A percentile compares a stretch with the other conserved stretches of the same genome.
Evolutionary conservation across 2,888 invertebrate genomes (phyloP).

Genomic region (Synanthedon andrenaeformis): DNA sequence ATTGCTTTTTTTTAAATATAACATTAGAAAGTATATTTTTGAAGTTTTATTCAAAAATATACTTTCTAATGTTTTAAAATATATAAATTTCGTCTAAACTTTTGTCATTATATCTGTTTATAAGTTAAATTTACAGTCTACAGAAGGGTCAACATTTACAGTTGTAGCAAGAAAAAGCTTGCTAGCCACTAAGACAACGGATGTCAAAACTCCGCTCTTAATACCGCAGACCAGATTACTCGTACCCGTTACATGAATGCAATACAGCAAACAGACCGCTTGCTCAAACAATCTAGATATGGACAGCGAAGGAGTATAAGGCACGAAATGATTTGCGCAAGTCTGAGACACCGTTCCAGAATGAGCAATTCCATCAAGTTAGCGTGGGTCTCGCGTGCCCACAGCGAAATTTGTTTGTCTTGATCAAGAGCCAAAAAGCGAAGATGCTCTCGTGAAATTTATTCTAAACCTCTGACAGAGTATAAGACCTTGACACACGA

Average conservation of each 20-base stretch:
- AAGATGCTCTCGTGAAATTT: constrained; percentile 20
- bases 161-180: no score
- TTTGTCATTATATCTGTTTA: no score
- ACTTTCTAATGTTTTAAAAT: no score
- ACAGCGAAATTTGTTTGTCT: constrained; percentile 29
- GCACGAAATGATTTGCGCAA: neutral
- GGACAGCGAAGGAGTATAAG: neutral
- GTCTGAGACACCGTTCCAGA: neutral
- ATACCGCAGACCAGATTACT: no score
- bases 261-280: neutral
- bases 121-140: no score
- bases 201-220: no score
- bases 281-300: neutral
- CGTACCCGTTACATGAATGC: neutral
- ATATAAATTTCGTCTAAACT: no score
- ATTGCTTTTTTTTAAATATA: no score
- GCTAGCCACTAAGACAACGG: no score
- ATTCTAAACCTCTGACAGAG: constrained; percentile 20
- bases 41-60: no score
- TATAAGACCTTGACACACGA: constrained; percentile 27
- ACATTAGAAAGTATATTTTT: no score
- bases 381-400: constrained; percentile 4
- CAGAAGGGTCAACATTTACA: no score
- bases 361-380: neutral
- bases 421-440: constrained; percentile 38